Evolutionary conservation across 2,888 invertebrate species (phyloP).

Genomic region (Tryphoninae sp.): DNA sequence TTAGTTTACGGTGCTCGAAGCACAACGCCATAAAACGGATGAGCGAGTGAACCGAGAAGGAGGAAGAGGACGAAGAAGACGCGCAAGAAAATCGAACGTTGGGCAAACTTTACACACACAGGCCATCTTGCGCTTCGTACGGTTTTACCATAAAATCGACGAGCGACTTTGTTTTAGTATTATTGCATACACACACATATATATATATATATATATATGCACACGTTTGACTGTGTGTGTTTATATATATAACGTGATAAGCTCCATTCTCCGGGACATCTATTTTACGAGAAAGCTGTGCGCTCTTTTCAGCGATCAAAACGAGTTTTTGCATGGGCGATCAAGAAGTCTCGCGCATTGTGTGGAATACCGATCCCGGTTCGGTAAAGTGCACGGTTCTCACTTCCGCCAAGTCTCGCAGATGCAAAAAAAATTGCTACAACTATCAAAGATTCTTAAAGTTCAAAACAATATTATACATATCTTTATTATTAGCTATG

Average conservation of each 20-base stretch:
- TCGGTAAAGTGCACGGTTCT: slow-evolving; percentile 15
- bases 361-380: slow-evolving; percentile 57
- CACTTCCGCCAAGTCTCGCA: slow-evolving; percentile 42
- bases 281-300: slow-evolving; percentile 52
- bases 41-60: slow-evolving; percentile 55
- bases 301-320: slow-evolving; percentile 42
- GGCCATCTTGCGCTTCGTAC: slow-evolving; percentile 56
- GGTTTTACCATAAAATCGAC: slow-evolving; percentile 64
- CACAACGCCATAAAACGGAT: slow-evolving; percentile 58
- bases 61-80: slow-evolving; percentile 39
- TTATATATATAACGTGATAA: slow-evolving; percentile 3
- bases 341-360: slow-evolving; percentile 25
- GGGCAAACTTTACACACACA: slow-evolving; percentile 5
- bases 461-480: slow-evolving; percentile 13
- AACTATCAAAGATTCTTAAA: slow-evolving; percentile 19
- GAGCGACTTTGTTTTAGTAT: slow-evolving; percentile 50
- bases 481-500: not conserved
- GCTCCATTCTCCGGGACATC: slow-evolving; percentile 34
- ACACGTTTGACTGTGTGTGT: not conserved
- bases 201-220: not conserved
- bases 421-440: slow-evolving; percentile 13
- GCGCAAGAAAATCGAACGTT: slow-evolving; percentile 37
- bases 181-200: not conserved
- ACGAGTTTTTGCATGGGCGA: slow-evolving; percentile 37
- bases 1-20: slow-evolving; percentile 57